These are phyloP conservation scores for Temnopleurus reevesii DNA, from an alignment of 53 echinoderm and acorn worm species.

Conservation along the genomic window DNA sequence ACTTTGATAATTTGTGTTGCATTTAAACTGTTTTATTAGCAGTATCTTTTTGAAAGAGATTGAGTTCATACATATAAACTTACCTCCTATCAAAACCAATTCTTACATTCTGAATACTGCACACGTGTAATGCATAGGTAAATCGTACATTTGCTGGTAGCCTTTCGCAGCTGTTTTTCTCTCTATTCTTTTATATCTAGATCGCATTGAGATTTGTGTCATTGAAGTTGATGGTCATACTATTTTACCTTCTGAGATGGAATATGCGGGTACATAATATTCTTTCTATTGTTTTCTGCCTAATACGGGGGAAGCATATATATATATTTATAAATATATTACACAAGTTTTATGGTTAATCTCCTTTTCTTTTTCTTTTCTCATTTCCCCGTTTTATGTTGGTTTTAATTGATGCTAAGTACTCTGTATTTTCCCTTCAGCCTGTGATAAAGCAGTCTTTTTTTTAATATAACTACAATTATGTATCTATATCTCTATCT, in stretches of 20 bases:
- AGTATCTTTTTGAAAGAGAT: too few relatives aligned
- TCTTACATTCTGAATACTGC: background rate
- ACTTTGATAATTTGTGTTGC: too few relatives aligned
- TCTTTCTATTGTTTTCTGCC: background rate
- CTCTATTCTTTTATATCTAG: background rate
- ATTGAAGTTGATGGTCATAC: slow-evolving; percentile 11
- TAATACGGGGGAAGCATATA: background rate
- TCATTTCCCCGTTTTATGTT: too few relatives aligned
- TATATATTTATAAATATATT: too few relatives aligned
- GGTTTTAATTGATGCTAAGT: too few relatives aligned
- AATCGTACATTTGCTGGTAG: background rate
- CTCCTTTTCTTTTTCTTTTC: too few relatives aligned
- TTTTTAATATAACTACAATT: too few relatives aligned
- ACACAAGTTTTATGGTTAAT: too few relatives aligned
- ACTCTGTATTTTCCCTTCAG: too few relatives aligned
- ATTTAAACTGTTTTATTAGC: too few relatives aligned
- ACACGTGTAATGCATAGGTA: background rate
- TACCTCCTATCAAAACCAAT: background rate
- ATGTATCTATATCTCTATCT: too few relatives aligned
- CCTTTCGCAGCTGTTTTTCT: background rate
- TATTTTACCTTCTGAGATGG: background rate
- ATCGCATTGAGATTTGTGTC: slow-evolving; percentile 16
- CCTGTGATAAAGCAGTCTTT: too few relatives aligned
- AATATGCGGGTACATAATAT: background rate
- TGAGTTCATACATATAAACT: background rate